Percentiles rank a stretch among this genome's conserved stretches.
These are phyloP conservation scores for Metridium senile DNA, from an alignment of 92 coral and sea anemone genomes.

Conservation along the genomic window DNA sequence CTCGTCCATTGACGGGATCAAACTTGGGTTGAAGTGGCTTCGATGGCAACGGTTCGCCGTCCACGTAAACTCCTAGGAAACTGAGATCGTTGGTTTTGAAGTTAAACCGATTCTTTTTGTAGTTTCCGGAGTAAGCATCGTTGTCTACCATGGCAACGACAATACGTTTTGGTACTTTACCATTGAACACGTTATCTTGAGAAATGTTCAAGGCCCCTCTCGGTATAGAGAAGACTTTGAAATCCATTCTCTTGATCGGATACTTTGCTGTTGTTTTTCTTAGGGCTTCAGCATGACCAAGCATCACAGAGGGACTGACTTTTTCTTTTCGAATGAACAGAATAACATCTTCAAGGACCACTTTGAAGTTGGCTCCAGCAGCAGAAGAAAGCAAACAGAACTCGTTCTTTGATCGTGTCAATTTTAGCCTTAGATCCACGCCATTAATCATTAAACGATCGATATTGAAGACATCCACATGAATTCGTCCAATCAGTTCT, in stretches of 20 bases:
- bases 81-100: constrained; percentile 46
- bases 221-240: constrained; percentile 44
- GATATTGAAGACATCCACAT: constrained; percentile 41
- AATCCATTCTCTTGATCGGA: constrained; percentile 58
- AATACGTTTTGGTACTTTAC: constrained; percentile 52
- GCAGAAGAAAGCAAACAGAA: constrained; percentile 61
- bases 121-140: constrained; percentile 59
- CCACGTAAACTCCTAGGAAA: constrained; percentile 46
- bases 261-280: constrained; percentile 67
- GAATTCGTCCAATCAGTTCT: constrained; percentile 48
- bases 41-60: constrained; percentile 46
- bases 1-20: constrained; percentile 39
- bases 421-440: constrained; percentile 52
- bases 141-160: constrained; percentile 53
- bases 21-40: constrained; percentile 57
- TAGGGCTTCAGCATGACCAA: constrained; percentile 49
- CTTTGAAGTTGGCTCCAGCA: constrained; percentile 45
- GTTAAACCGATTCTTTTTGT: constrained; percentile 51
- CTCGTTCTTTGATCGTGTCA: constrained; percentile 54
- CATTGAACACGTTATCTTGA: constrained; percentile 63
- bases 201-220: constrained; percentile 48
- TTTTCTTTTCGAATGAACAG: constrained; percentile 60
- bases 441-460: constrained; percentile 34
- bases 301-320: constrained; percentile 47
- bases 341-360: constrained; percentile 59